These are phyloP conservation scores for Sturmia bella DNA, from an alignment of 2,888 invertebrate species.

Conservation along the genomic window DNA sequence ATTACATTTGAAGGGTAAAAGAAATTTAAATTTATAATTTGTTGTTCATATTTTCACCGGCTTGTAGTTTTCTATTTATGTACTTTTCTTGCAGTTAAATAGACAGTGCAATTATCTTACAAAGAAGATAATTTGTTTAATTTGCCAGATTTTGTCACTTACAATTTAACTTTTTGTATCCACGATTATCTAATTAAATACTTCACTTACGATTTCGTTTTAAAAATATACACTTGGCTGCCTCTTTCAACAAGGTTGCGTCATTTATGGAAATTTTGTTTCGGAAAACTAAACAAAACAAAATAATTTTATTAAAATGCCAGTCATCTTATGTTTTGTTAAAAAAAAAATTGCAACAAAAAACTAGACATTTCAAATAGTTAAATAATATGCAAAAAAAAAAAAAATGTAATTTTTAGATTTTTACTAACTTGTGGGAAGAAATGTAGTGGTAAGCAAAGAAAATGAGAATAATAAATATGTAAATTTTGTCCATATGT, in stretches of 20 bases:
- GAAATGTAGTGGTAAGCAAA: too few species aligned
- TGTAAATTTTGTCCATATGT: too few species aligned
- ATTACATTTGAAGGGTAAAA: constrained; percentile 3
- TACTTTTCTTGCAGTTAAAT: neutral
- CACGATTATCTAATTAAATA: constrained; percentile 9
- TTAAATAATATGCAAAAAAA: constrained; percentile 49
- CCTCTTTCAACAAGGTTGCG: neutral
- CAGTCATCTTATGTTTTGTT: constrained; percentile 1
- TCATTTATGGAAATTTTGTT: neutral
- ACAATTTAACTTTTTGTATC: constrained; percentile 29
- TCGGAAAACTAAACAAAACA: neutral
- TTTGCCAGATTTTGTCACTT: constrained; percentile 32
- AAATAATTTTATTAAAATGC: constrained; percentile 17
- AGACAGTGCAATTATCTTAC: constrained; percentile 10
- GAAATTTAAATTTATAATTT: constrained; percentile 17
- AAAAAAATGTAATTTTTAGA: too few species aligned
- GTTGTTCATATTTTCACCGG: neutral
- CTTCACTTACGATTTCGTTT: constrained; percentile 9
- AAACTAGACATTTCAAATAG: constrained; percentile 2
- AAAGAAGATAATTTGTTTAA: constrained; percentile 41
- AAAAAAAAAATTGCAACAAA: neutral
- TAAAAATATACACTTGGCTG: constrained; percentile 32
- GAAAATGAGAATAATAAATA: too few species aligned
- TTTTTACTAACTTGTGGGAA: too few species aligned
- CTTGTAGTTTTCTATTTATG: neutral